Conservation (phyloP, 2,888 invertebrate genomes). For the Diogma glabrata region DNA sequence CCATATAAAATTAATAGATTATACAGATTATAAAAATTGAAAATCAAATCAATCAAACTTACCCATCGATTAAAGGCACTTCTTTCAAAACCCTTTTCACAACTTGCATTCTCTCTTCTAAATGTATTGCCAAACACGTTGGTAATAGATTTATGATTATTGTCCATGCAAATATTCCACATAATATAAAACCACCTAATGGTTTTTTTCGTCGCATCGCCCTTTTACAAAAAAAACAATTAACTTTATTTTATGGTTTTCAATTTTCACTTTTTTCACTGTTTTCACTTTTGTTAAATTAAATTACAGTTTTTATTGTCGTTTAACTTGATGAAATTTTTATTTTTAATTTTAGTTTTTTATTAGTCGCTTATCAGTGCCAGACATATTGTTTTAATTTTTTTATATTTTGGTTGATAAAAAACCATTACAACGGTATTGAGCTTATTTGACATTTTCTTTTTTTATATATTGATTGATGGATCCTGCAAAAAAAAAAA, state of each 20-base stretch:
- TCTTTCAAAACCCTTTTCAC: conserved; percentile 45
- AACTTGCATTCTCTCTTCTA: conserved; percentile 44
- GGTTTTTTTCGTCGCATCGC: conserved; percentile 10
- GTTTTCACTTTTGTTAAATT: background rate
- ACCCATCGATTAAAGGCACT: conserved; percentile 50
- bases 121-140: conserved; percentile 36
- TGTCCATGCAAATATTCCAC: conserved; percentile 37
- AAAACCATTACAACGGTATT: no score
- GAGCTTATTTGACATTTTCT: no score
- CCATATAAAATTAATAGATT: no score
- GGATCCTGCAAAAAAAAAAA: no score
- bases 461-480: no score
- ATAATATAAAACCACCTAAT: conserved; percentile 30
- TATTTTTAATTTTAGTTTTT: background rate
- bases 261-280: background rate
- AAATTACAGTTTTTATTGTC: background rate
- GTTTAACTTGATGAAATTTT: background rate
- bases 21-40: no score
- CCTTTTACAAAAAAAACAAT: background rate
- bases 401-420: no score
- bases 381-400: no score
- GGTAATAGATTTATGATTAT: conserved; percentile 34
- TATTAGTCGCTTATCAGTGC: no score
- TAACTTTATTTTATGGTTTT: background rate
- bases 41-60: no score